Percentiles rank a stretch among this genome's conserved stretches.
Evolutionary conservation across 2,888 invertebrate species (phyloP).

Genomic region (Chrysodeixis includens): DNA sequence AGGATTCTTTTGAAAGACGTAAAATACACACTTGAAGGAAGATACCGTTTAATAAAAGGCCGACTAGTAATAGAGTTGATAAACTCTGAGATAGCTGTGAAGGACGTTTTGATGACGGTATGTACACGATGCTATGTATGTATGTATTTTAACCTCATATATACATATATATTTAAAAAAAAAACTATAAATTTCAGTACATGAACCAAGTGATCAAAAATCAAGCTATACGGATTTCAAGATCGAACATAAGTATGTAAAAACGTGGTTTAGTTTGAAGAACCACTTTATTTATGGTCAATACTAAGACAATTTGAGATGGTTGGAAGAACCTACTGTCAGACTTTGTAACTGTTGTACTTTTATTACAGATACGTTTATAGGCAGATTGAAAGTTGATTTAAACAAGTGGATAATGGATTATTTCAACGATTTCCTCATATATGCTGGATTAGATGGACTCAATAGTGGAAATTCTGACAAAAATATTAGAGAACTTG

Average conservation of each 20-base stretch:
- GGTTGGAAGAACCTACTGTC: too few relatives aligned
- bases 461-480: neutral
- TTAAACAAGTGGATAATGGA: conserved; percentile 80
- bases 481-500: conserved; percentile 31
- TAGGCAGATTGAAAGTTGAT: conserved; percentile 72
- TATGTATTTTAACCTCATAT: too few relatives aligned
- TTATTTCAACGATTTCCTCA: conserved; percentile 80
- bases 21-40: conserved; percentile 72
- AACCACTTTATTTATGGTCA: too few relatives aligned
- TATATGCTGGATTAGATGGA: conserved; percentile 60
- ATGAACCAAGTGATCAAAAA: conserved; percentile 46
- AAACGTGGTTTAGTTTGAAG: too few relatives aligned
- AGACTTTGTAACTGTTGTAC: neutral
- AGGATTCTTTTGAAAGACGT: conserved; percentile 76
- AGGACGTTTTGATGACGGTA: conserved; percentile 73
- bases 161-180: neutral
- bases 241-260: conserved; percentile 62
- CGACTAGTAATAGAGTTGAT: conserved; percentile 70
- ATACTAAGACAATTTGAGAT: too few relatives aligned
- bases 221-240: conserved; percentile 42
- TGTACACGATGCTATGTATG: conserved; percentile 16
- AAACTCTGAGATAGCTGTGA: conserved; percentile 65
- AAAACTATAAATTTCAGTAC: conserved; percentile 62
- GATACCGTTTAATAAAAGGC: conserved; percentile 71
- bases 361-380: conserved; percentile 66